Evolutionary conservation across 2,888 invertebrate genomes (phyloP).

Genomic region (Drosophila setosimentum): DNA sequence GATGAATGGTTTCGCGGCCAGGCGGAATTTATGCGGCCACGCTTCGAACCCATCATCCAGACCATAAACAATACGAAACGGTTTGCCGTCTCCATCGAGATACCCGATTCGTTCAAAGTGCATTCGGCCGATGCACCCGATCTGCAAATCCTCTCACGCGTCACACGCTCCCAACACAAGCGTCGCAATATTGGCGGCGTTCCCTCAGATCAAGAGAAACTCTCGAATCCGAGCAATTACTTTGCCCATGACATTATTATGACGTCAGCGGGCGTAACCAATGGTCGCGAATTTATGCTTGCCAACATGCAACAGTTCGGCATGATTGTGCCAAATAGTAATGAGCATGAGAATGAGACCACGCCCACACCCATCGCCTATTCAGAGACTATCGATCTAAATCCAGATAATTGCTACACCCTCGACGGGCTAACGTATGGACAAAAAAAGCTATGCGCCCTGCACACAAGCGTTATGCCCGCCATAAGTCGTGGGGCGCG

Average conservation of each 20-base stretch:
- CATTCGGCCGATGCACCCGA: constrained; percentile 47
- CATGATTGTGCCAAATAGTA: constrained; percentile 46
- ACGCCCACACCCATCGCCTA: constrained; percentile 74
- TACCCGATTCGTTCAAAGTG: constrained; percentile 82
- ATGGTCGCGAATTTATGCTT: constrained; percentile 78
- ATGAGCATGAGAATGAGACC: constrained; percentile 62
- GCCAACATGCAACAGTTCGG: constrained; percentile 70
- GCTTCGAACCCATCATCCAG: constrained; percentile 82
- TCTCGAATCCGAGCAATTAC: constrained; percentile 52
- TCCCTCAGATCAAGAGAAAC: constrained; percentile 58
- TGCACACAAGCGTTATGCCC: constrained; percentile 85
- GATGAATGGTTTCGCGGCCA: constrained; percentile 82
- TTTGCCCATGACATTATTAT: constrained; percentile 76
- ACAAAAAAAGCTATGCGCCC: constrained; percentile 84
- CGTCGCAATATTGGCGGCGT: constrained; percentile 75
- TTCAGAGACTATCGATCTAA: constrained; percentile 83
- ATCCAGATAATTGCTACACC: constrained; percentile 84
- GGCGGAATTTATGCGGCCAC: constrained; percentile 76
- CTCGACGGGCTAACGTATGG: constrained; percentile 83
- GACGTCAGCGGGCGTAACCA: constrained; percentile 69
- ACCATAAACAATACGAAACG: constrained; percentile 83
- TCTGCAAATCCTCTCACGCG: constrained; percentile 75
- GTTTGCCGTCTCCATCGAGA: constrained; percentile 83
- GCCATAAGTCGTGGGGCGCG: constrained; percentile 85
- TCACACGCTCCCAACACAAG: constrained; percentile 80